Conservation (phyloP, 1,140 invertebrate genomes). For the Cataglyphis hispanica region DNA sequence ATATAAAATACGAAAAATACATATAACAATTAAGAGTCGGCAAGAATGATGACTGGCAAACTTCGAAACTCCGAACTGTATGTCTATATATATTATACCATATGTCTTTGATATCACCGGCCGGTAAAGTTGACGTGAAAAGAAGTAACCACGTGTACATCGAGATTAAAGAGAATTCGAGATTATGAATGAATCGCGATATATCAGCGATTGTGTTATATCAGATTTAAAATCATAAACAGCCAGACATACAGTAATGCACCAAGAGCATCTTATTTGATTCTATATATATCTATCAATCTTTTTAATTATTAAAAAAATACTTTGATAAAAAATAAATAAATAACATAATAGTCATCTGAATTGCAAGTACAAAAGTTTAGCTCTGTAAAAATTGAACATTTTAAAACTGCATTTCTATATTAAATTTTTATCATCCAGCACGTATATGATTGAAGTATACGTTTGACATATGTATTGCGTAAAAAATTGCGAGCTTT, state of each 20-base stretch:
- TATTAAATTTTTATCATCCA: background rate
- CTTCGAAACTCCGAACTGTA: no score
- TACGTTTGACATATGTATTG: background rate
- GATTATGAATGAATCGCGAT: background rate
- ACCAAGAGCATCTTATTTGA: background rate
- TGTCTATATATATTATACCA: no score
- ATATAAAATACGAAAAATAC: no score
- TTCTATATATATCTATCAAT: no score
- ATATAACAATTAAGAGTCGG: no score
- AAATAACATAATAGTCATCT: background rate
- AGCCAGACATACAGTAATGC: background rate
- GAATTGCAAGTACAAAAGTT: background rate
- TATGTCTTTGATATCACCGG: background rate
- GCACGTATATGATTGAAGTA: no score
- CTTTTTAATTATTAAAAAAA: background rate
- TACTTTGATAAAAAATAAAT: background rate
- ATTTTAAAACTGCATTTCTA: background rate
- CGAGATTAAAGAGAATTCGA: background rate
- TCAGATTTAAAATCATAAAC: background rate
- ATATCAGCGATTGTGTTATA: no score
- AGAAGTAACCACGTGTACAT: background rate
- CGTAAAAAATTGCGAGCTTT: background rate
- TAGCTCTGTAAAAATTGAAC: background rate
- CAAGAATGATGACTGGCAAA: no score
- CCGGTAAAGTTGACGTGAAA: background rate